phyloP scores from a whole-genome alignment of 2,113 vertebrate genomes.

The Cheirogaleus medius region DNA sequence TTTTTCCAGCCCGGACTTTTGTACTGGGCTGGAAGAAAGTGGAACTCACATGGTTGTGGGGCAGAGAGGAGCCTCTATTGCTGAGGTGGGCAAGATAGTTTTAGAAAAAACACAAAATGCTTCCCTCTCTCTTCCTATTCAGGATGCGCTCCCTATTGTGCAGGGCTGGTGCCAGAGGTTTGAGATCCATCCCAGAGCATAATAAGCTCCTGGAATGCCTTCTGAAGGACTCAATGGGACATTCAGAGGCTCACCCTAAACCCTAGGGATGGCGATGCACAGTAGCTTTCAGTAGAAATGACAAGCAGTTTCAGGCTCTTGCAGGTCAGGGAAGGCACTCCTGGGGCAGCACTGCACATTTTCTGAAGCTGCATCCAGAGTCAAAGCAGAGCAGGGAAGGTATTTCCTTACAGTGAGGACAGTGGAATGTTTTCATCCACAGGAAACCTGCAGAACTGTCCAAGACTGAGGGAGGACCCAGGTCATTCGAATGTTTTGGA shows the following conservation, averaged over 20 bases:
- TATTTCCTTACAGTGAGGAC: background rate
- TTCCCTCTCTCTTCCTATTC: background rate
- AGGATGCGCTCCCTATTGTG: too few species aligned
- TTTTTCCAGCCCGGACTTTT: background rate
- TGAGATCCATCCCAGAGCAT: background rate
- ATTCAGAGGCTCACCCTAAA: background rate
- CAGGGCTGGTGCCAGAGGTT: background rate
- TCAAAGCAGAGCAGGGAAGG: too few species aligned
- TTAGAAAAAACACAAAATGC: background rate
- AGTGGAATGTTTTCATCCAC: background rate
- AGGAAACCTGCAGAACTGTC: background rate
- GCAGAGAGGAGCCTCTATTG: background rate
- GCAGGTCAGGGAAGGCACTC: background rate
- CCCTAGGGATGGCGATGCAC: background rate
- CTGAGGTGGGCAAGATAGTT: background rate
- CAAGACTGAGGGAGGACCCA: background rate
- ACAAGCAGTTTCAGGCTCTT: background rate
- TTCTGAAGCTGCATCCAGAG: background rate
- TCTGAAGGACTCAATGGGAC: background rate
- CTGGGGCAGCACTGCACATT: background rate
- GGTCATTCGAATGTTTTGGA: background rate
- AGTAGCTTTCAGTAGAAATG: background rate
- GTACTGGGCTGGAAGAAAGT: too few species aligned
- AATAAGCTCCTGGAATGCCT: fast-evolving
- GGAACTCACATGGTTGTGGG: background rate